Evolutionary conservation across 2,888 invertebrate genomes (phyloP), one percentile per base, ranked within the genome.

Genomic region (Limnephilus rhombicus): DNA sequence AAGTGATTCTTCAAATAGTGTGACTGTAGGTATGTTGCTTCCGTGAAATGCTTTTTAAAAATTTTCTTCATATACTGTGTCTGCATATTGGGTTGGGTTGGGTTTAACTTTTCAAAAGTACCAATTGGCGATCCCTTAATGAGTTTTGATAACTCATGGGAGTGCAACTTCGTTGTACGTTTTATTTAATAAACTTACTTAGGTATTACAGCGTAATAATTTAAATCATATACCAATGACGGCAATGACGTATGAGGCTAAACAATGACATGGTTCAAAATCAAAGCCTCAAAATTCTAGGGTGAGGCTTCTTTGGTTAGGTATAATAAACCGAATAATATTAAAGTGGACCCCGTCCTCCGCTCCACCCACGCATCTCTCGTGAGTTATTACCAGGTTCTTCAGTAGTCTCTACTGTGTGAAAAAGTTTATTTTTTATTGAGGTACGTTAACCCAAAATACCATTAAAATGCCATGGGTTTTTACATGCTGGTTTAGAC

Each of bases 391-490:
- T 68, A n/a, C 68, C 53, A 68, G 68, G 24, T 68, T 53, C 53
- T 53, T 53, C 53, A 15, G 53, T 68, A 68, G 68, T 24, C 68
- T 68, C 68, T n/a, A 68, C 68, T 68, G 68, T 68, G 68, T 68
- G 24, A 68, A 68, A 68, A 68, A 7, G 68, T 68, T 68, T 68
- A 68, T 68, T 68, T 68, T 68, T 68, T 68, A 68, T 68, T 68
- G 68, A 68, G 68, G 68, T 68, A 68, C 68, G 68, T 68, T 68
- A 24, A 68, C 68, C 68, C 68, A 82, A 82, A 82, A 34, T 18
- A 34, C 13, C 34, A 82, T 82, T 82, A 82, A 82, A 82, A 82
- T 82, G 34, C 34, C 82, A 82, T 4, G 82, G 82, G 82, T 82
- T 34, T 82, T 82, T 34, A 82, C 82, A 82, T 34, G 7, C 82